Percentiles rank a stretch among this genome's conserved stretches.
Conservation (phyloP, 2,888 invertebrate species). For the Electrophaes corylata region DNA sequence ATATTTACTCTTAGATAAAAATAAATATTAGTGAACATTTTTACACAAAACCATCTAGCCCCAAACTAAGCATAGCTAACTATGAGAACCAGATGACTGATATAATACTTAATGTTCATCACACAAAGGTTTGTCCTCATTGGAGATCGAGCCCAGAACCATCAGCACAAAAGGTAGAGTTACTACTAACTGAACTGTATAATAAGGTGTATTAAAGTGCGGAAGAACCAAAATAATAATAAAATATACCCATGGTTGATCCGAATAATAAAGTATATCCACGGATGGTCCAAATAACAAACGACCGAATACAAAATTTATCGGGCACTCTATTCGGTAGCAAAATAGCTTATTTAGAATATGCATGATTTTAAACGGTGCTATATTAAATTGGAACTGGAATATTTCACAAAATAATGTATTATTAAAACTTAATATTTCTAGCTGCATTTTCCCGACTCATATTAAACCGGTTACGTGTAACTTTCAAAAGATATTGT, state of each 20-base stretch:
- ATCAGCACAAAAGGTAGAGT: no score
- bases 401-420: slow-evolving; percentile 29
- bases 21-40: no score
- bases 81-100: no score
- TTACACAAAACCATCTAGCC: no score
- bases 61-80: no score
- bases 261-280: slow-evolving; percentile 5
- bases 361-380: slow-evolving; percentile 36
- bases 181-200: no score
- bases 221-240: background rate
- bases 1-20: no score
- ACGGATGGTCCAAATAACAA: slow-evolving; percentile 30
- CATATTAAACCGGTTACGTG: slow-evolving; percentile 29
- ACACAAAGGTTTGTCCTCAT: no score
- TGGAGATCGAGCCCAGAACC: no score
- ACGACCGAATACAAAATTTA: slow-evolving; percentile 38
- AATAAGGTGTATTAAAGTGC: no score
- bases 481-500: slow-evolving; percentile 24
- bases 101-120: no score
- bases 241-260: background rate
- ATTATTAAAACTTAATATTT: slow-evolving; percentile 10
- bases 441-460: slow-evolving; percentile 20
- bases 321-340: slow-evolving; percentile 33
- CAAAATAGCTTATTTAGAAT: slow-evolving; percentile 41
- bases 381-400: slow-evolving; percentile 32